A percentile compares a stretch with the other conserved stretches of the same genome.
Conservation (phyloP, 2,113 vertebrate species). For the Elachura formosa region DNA sequence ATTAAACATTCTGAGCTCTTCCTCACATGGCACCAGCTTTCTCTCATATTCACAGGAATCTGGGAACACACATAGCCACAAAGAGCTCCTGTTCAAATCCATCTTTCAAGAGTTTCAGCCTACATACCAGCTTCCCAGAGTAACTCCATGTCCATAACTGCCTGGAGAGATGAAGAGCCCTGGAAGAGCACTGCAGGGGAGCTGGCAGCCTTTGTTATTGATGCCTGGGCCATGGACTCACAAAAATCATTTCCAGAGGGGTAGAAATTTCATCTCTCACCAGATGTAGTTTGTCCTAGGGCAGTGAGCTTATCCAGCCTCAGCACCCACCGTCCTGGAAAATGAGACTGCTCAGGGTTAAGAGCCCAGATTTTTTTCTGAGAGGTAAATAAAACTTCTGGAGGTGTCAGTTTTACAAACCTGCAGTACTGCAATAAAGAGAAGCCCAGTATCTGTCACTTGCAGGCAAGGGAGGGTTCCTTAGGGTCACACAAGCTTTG, state of each 20-base stretch:
- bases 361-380: neutral
- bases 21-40: neutral
- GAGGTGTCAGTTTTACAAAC: neutral
- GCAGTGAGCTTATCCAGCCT: neutral
- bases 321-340: accelerated
- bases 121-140: neutral
- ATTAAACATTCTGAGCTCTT: neutral
- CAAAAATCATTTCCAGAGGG: neutral
- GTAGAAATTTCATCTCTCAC: neutral
- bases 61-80: neutral
- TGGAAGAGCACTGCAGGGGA: neutral
- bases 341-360: neutral
- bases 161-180: neutral
- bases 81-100: neutral
- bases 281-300: neutral
- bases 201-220: neutral
- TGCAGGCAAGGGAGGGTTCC: neutral
- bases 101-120: neutral
- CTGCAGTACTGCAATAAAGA: neutral
- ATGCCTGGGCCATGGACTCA: neutral
- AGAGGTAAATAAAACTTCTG: neutral
- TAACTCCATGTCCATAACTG: neutral
- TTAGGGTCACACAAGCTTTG: neutral
- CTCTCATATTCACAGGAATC: neutral
- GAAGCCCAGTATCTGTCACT: neutral